Base-by-base conservation (phyloP, 2,888 invertebrate species). In the Athalia cordata region DNA sequence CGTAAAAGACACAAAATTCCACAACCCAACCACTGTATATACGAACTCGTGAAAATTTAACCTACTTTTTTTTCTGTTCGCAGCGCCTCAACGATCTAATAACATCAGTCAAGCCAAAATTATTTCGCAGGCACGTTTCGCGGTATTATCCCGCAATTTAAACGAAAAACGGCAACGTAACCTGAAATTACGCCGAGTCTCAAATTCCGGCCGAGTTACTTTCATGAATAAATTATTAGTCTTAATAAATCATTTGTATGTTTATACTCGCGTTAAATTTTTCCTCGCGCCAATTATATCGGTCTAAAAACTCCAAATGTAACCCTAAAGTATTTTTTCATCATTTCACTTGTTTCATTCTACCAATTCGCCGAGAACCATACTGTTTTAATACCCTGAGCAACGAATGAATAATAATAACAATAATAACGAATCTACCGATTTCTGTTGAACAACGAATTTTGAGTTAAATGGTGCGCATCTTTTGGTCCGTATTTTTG, bases 1-100 rank as follows among this genome's bases (percentile, higher is more conserved):
- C 6, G 43, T 45, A 45, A 59, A 72, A 47, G 45, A 72, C 72
- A 59, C 57, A 59, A 59, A 72, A 79, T 80, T 82, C 70, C 79
- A 62, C 79, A 78, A 80, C 76, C 67, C 66, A 47, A 78, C 59
- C 79, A n/a, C 15, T 52, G 45, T 64, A 67, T 11, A 52, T 52
- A 68, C 55, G n/a, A 68, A 68, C 52, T 49, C 52, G 55, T 68
- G 52, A 68, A 72, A 72, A 72, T 72, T 45, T 72, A 8, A 49
- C 45, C 72, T 72, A 47, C 70, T 72, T 59, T 72, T 72, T 29
- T 59, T 55, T 45, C 45, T 43, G 57, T 64, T 81, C 78, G 76
- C 75, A 78, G 76, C 43, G 52, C 76, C 64, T 65, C 52, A 15
- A 65, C 76, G 64, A 76, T 77, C 67, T 77, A 77, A 67, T 77